A percentile compares a stretch with the other conserved stretches of the same genome.
Conservation (phyloP, 1,140 invertebrate genomes). For the Neodiprion lecontei region DNA sequence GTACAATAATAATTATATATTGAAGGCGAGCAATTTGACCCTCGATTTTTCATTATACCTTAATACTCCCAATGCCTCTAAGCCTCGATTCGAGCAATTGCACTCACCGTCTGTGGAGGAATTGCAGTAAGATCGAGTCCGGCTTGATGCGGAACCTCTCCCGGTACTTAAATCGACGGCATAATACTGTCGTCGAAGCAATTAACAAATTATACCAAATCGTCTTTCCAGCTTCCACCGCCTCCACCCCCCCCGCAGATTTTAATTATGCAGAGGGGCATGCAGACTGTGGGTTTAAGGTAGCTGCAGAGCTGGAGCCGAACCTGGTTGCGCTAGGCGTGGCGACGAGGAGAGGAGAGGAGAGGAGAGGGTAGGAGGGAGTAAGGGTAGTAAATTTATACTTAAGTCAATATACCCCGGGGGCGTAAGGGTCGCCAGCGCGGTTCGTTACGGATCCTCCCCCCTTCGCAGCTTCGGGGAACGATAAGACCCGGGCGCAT, state of each 20-base stretch:
- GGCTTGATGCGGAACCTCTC: no score
- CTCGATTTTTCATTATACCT: no score
- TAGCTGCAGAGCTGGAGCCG: neutral
- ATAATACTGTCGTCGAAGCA: conserved; percentile 21
- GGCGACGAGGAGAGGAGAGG: neutral
- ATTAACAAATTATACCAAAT: conserved; percentile 43
- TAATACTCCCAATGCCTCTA: no score
- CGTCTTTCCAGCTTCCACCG: conserved; percentile 32
- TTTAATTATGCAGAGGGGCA: conserved; percentile 39
- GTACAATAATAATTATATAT: no score
- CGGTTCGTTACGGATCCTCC: conserved; percentile 1
- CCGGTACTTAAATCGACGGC: no score
- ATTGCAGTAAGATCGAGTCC: no score
- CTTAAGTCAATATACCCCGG: conserved; percentile 25
- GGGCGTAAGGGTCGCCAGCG: conserved; percentile 14
- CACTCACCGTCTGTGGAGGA: no score
- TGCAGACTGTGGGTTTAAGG: conserved; percentile 10
- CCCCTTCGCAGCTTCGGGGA: no score
- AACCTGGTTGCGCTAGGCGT: neutral
- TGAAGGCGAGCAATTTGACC: no score
- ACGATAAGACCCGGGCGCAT: no score
- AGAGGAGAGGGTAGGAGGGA: neutral
- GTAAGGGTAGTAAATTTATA: conserved; percentile 29
- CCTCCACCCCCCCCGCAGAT: conserved; percentile 25
- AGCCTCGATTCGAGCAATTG: no score